A percentile compares a stretch with the other conserved stretches of the same genome.
These are phyloP conservation scores for Eolophus roseicapilla DNA, from an alignment of 2,113 vertebrate species.

Conservation along the genomic window DNA sequence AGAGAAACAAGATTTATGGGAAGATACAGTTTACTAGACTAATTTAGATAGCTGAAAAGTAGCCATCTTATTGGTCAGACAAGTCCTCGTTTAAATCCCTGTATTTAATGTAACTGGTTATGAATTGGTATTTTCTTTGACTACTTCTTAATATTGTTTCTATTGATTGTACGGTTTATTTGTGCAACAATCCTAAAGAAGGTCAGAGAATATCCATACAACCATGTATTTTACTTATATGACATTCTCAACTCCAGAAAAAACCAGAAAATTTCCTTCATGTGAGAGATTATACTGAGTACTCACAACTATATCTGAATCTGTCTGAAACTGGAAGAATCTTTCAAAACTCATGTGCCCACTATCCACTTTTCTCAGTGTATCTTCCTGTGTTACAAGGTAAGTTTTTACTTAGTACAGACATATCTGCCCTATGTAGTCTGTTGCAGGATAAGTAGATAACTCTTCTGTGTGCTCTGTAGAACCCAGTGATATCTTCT, in stretches of 20 bases:
- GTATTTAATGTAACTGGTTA: background rate
- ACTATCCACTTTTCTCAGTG: background rate
- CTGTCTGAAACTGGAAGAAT: background rate
- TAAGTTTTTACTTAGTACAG: background rate
- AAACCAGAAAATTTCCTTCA: background rate
- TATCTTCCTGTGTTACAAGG: fast-evolving
- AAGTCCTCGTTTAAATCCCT: background rate
- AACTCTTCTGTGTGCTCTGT: background rate
- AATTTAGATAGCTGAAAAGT: background rate
- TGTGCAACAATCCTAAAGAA: background rate
- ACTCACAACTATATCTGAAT: fast-evolving
- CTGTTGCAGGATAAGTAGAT: too few species aligned
- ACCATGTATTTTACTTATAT: background rate
- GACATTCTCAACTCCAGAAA: background rate
- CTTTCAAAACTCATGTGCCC: background rate
- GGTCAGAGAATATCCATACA: background rate
- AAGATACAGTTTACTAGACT: background rate
- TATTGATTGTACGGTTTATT: background rate
- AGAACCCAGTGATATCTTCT: background rate
- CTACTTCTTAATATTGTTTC: background rate
- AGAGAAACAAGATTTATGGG: background rate
- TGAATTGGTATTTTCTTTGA: background rate
- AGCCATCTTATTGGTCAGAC: background rate
- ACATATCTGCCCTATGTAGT: fast-evolving
- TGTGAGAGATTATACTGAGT: fast-evolving